phyloP scores from a whole-genome alignment of 2,888 invertebrate genomes.

The Acanthosoma haemorrhoidale region DNA sequence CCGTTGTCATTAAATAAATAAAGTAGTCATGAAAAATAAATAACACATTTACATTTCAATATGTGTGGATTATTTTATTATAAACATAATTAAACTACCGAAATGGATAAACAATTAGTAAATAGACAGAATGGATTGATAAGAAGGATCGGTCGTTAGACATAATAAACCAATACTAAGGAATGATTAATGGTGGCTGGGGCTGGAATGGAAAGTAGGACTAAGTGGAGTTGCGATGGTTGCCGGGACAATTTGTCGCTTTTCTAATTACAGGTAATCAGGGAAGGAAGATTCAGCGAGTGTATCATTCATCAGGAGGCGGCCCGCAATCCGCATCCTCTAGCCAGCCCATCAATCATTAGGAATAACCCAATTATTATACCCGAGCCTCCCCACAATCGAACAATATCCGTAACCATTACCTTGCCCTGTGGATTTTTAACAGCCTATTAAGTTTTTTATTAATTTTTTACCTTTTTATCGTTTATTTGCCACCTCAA shows the following conservation, averaged over 20 bases:
- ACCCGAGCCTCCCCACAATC: too few species aligned
- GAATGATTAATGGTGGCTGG: conserved; percentile 33
- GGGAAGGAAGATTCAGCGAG: not conserved
- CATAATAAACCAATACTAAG: conserved; percentile 11
- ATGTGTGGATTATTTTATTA: too few species aligned
- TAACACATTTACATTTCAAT: too few species aligned
- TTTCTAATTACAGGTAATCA: conserved; percentile 25
- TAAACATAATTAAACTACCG: too few species aligned
- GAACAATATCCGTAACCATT: not conserved
- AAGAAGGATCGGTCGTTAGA: conserved; percentile 15
- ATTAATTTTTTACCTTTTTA: too few species aligned
- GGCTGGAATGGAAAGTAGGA: conserved; percentile 33
- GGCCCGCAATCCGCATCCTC: not conserved
- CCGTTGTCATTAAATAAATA: too few species aligned
- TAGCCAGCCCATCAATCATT: not conserved
- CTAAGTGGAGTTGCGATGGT: conserved; percentile 17
- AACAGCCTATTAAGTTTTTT: not conserved
- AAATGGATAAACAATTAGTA: too few species aligned
- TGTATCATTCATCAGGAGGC: conserved; percentile 7
- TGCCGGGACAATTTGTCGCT: conserved; percentile 3
- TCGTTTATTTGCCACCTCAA: too few species aligned
- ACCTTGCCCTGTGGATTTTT: not conserved
- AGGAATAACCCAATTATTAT: not conserved
- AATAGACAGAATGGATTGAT: conserved; percentile 28
- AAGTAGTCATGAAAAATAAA: too few species aligned